phyloP scores from a whole-genome alignment of 2,113 vertebrate genomes.

The Calyptomena viridis region DNA sequence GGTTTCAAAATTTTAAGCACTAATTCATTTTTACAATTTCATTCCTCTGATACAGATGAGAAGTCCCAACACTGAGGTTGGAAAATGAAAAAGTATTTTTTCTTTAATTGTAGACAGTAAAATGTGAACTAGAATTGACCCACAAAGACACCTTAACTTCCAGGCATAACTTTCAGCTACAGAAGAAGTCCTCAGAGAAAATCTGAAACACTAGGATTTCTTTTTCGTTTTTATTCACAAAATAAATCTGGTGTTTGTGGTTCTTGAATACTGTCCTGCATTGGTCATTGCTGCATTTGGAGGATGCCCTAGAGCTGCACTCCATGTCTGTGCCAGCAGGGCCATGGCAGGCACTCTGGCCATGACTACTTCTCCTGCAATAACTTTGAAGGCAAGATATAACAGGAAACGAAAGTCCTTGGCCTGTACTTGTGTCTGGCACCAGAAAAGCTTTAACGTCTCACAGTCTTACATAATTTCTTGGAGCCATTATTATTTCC shows the following conservation, averaged over 20 bases:
- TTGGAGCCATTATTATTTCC: not conserved
- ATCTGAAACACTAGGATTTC: not conserved
- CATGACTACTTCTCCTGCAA: rapidly evolving
- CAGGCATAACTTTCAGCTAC: not conserved
- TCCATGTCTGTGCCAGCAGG: not conserved
- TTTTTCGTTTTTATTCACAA: not conserved
- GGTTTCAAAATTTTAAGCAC: not conserved
- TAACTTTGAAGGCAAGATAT: not conserved
- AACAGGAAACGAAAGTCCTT: not conserved
- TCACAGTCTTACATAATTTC: not conserved
- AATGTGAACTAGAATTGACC: not conserved
- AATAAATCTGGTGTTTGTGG: not conserved
- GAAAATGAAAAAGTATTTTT: not conserved
- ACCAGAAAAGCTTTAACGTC: not conserved
- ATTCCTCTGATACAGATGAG: not conserved
- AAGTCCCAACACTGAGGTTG: not conserved
- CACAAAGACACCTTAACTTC: not conserved
- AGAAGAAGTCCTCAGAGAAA: not conserved
- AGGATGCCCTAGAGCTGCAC: not conserved
- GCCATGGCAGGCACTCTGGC: not conserved
- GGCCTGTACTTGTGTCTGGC: not conserved
- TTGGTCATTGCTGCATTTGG: not conserved
- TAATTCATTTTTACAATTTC: not conserved
- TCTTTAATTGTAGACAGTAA: not conserved
- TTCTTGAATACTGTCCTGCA: not conserved